phyloP scores from a whole-genome alignment of 2,888 invertebrate genomes.

The Sphaeridia pumilis region DNA sequence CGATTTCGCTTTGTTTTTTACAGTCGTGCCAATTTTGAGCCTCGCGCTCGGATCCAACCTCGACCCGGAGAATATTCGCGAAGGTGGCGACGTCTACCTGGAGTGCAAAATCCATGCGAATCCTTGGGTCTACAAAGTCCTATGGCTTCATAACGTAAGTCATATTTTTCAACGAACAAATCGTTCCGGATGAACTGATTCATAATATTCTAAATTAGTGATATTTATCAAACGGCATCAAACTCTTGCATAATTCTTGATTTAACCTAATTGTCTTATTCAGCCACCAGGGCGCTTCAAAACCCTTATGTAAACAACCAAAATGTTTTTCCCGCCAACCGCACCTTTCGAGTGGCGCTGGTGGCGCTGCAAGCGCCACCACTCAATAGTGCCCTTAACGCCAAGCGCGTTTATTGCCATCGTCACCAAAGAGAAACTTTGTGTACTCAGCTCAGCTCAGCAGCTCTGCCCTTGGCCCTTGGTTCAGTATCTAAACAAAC shows the following conservation, averaged over 20 bases:
- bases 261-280: not conserved
- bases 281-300: no score
- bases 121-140: constrained; percentile 64
- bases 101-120: constrained; percentile 67
- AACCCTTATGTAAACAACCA: not conserved
- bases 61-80: constrained; percentile 66
- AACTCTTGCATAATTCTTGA: not conserved
- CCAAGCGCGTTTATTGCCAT: no score
- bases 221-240: not conserved
- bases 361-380: no score
- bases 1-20: constrained; percentile 8
- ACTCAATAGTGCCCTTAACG: no score
- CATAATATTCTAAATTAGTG: constrained; percentile 1
- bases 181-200: not conserved
- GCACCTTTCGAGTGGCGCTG: no score
- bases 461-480: no score
- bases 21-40: constrained; percentile 58
- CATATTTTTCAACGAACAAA: not conserved
- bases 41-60: constrained; percentile 60
- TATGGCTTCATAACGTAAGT: constrained; percentile 72
- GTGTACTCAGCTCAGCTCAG: no score
- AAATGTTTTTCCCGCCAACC: no score
- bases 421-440: no score
- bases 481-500: no score
- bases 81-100: constrained; percentile 68